A percentile compares a stretch with the other conserved stretches of the same genome.
phyloP scores from a whole-genome alignment of 2,888 invertebrate genomes.

The Athripsodes cinereus region DNA sequence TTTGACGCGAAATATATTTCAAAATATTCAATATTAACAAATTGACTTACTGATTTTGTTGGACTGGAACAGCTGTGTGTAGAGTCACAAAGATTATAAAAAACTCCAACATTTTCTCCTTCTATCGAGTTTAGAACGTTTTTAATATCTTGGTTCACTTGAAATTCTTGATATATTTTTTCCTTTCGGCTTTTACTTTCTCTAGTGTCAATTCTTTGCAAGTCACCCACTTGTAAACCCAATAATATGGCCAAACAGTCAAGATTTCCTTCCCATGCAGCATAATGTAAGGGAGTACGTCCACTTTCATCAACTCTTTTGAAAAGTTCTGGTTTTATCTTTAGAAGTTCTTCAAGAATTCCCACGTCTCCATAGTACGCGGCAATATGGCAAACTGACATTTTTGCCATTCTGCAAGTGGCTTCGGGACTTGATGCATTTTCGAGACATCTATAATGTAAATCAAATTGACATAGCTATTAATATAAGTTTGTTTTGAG shows the following conservation, averaged over 20 bases:
- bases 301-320: slow-evolving; percentile 40
- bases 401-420: slow-evolving; percentile 41
- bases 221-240: background rate
- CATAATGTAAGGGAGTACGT: slow-evolving; percentile 46
- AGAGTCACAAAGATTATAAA: slow-evolving; percentile 8
- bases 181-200: background rate
- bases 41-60: slow-evolving; percentile 9
- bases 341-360: slow-evolving; percentile 34
- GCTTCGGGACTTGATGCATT: slow-evolving; percentile 48
- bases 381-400: slow-evolving; percentile 46
- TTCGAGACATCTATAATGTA: slow-evolving; percentile 37
- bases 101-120: background rate
- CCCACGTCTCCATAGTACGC: slow-evolving; percentile 39
- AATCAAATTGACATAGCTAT: too few relatives aligned
- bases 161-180: background rate
- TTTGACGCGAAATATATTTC: too few relatives aligned
- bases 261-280: slow-evolving; percentile 44
- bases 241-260: slow-evolving; percentile 40
- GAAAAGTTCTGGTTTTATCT: slow-evolving; percentile 41
- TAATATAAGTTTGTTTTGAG: too few relatives aligned
- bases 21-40: too few relatives aligned
- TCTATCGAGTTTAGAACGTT: slow-evolving; percentile 3
- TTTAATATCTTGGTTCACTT: background rate
- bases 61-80: slow-evolving; percentile 12
- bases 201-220: background rate